Conservation (phyloP, 1,140 invertebrate genomes). For the Arctopsyche grandis region DNA sequence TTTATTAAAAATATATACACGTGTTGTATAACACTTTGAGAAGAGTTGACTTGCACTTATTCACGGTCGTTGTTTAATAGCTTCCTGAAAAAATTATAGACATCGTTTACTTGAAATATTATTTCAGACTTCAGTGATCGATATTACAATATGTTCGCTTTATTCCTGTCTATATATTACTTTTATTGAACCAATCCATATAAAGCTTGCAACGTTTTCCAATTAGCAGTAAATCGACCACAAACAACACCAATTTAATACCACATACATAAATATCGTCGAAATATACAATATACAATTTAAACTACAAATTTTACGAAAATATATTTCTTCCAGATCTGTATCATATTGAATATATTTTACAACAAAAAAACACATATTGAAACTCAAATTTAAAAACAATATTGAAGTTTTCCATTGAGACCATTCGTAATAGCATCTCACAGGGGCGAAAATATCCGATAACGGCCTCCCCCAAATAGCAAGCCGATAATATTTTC, state of each 20-base stretch:
- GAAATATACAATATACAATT: too few species aligned
- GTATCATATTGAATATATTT: too few species aligned
- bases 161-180: conserved; percentile 37
- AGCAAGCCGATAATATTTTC: conserved; percentile 48
- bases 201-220: not conserved
- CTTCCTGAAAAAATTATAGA: conserved; percentile 47
- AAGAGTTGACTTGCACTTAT: conserved; percentile 28
- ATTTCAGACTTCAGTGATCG: conserved; percentile 32
- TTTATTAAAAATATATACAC: not conserved
- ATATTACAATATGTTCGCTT: conserved; percentile 38
- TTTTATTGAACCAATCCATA: conserved; percentile 40
- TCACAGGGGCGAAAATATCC: conserved; percentile 49
- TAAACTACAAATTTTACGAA: too few species aligned
- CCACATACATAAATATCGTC: too few species aligned
- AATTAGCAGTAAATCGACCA: conserved; percentile 3
- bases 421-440: conserved; percentile 41
- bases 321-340: too few species aligned
- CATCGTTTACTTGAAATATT: conserved; percentile 51
- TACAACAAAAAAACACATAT: too few species aligned
- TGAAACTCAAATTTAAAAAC: conserved; percentile 13
- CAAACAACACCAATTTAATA: too few species aligned
- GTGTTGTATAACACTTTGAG: not conserved
- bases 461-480: conserved; percentile 37
- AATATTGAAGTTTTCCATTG: conserved; percentile 46
- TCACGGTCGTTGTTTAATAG: conserved; percentile 43